Base-by-base conservation (phyloP, 2,113 vertebrate genomes). In the Actenoides hombroni region DNA sequence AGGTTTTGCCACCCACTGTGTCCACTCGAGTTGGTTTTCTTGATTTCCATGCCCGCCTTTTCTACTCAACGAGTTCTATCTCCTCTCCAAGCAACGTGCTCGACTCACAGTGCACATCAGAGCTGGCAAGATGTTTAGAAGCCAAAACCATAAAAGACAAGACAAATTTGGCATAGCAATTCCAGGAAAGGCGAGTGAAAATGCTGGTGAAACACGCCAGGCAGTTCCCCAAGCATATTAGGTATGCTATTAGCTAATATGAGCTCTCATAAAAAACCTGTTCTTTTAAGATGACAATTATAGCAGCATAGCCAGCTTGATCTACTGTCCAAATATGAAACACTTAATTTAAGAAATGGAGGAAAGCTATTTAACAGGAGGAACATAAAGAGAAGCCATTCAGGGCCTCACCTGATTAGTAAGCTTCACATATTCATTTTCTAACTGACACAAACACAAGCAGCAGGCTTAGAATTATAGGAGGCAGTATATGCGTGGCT, bases 1-100 rank as follows among this genome's bases (percentile, higher is more conserved):
- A 95, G 80, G 92, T 96, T 97, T 94, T 92, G 76, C 78, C 95
- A 94, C 91, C 83, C 85, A 87, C 79, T 67, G 46, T 85, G 90
- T 67, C 84, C 88, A 83, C 31, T 53, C 42, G 40, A 83, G 76
- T 35, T 67, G 40, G 9, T 79, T 96, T 91, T 89, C 56, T 68
- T 85, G 28, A n/a, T 83, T 91, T 85, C 39, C 86, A 21, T 86
- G 63, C 51, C 46, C 49, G 48, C 28, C 74, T 89, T 88, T 77
- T 84, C 88, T 56, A 85, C 31, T 46, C 63, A 79, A 3, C 21
- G 49, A 90, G 33, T 31, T 80, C 69, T 56, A 37, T 49, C 31
- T 82, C 40, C 53, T 71, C 33, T 64, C 10, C 20, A 60, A 15
- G 77, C n/a, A 61, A 75, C 33, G 61, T 5, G 7, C 14, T 90